Base-by-base conservation (phyloP, 2,797 vertebrate species). In the Dryobates pubescens region DNA sequence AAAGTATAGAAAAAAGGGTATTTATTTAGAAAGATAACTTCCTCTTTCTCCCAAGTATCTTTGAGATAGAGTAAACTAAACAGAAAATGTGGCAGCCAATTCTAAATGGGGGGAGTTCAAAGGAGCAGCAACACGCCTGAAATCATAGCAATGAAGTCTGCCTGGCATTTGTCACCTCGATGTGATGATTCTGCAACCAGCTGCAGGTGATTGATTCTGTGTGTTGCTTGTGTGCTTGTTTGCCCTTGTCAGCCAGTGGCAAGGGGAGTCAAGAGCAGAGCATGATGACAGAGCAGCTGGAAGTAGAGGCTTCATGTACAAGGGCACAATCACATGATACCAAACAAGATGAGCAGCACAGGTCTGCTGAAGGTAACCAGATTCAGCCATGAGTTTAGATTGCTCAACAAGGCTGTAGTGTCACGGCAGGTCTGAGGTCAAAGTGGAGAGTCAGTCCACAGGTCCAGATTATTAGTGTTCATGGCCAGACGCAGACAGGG, bases 371-470 rank as follows among this genome's bases (percentile, higher is more conserved):
- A 49, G 8, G 56, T 74, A 45, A 30, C 29, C 1, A 3, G 56
- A 45, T 51, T 75, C 59, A 67, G 24, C n/a, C 23, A 7, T 41
- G 64, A 68, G n/a, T 53, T 83, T 53, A 32, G 32, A 32, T 45
- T 68, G 43, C 43, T 38, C 1, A 0, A 3, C 0, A 0, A 49
- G 29, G 51, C 49, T 4, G 1, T 30, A 63, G 71, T 27, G 57
- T 49, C 22, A 9, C 10, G 43, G 36, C 18, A 57, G 32, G 34
- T 16, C 30, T 81, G 57, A 69, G 22, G 23, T 56, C 34, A 47
- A 74, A 57, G 34, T 45, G 17, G 49, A 41, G 45, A 4, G n/a
- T 43, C 15, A 11, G 30, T 12, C 29, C 12, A 5, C 22, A 17
- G 47, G 18, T 74, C 27, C 15, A 43, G 45, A 41, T 63, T 19